Base-by-base conservation (phyloP, 2,888 invertebrate species). In the Epiblema foenella region DNA sequence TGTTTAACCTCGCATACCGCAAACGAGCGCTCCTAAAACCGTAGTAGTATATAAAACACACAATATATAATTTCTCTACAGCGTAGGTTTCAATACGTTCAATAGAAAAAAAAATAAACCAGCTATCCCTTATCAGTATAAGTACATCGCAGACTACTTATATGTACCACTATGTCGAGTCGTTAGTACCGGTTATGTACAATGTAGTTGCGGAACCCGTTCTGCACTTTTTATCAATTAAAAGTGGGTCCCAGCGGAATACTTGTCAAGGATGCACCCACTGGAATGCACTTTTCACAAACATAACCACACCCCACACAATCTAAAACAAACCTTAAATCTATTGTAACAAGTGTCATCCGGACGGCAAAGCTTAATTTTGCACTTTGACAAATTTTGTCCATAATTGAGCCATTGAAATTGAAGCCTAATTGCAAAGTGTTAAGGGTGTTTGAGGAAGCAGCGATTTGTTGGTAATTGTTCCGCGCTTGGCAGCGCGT, bases 231-330 rank as follows among this genome's bases (percentile, higher is more conserved):
- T 54, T 64, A 64, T 64, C 64, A 64, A 64, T 64, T 64, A 86
- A 84, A 82, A 82, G 82, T 83, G 77, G 83, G 82, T 80, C 78
- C 75, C 83, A 77, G 77, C 79, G 75, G 75, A 77, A 78, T 82
- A 77, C 77, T 77, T 76, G 77, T 75, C 78, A 75, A 76, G 78
- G 77, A 76, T 76, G 78, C 81, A 78, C 58, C 18, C 56, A 24
- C 42, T 33, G 73, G 73, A 73, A 73, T 73, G 73, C 70, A 66
- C 58, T 39, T 33, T 57, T 24, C 11, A 72, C 58, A 29, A 67
- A 59, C 12, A 29, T 42, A 29, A 56, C n/a, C 37, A 17, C 33
- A 17, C 17, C 20, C 33, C 24, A 54, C 33, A 68, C 74, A 77
- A 69, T 33, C 72, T 10, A 80, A 66, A 74, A 58, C 51, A 29